Percentiles rank a stretch among this genome's conserved stretches.
Evolutionary conservation across 2,113 vertebrate species (phyloP).

Genomic region (Ifrita kowaldi): DNA sequence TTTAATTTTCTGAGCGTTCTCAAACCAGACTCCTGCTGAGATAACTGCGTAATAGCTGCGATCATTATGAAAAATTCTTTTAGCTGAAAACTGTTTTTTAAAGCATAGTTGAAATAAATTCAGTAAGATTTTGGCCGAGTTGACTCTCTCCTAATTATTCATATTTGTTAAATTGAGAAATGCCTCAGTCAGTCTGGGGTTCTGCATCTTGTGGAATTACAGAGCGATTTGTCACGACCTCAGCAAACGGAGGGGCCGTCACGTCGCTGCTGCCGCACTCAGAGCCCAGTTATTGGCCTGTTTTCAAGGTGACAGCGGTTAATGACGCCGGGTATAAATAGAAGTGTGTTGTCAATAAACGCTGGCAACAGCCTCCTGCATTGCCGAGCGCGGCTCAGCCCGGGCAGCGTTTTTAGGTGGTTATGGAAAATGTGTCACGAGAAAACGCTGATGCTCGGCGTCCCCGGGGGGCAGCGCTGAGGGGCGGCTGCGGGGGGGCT

Average conservation of each 20-base stretch:
- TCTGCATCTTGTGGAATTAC: not conserved
- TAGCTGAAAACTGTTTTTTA: not conserved
- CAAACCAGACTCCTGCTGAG: not conserved
- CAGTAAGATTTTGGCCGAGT: not conserved
- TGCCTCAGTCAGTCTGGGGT: not conserved
- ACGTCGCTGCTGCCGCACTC: not conserved
- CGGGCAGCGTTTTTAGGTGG: not conserved
- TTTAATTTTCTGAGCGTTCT: slow-evolving; percentile 44
- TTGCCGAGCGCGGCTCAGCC: not conserved
- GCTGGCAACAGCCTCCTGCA: not conserved
- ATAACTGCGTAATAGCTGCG: not conserved
- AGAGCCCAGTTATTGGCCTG: not conserved
- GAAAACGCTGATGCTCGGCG: rapidly evolving
- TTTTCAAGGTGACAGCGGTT: not conserved
- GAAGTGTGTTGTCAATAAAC: not conserved
- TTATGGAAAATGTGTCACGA: not conserved
- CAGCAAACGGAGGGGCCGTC: not conserved
- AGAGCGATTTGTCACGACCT: not conserved
- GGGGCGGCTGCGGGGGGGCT: not conserved
- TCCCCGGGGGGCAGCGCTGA: rapidly evolving
- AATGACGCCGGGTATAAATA: not conserved
- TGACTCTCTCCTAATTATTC: not conserved
- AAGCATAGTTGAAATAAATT: not conserved
- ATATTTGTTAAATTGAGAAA: not conserved
- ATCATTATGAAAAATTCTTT: not conserved